phyloP scores from a whole-genome alignment of 2,888 invertebrate species.

The Plebejus melissa region DNA sequence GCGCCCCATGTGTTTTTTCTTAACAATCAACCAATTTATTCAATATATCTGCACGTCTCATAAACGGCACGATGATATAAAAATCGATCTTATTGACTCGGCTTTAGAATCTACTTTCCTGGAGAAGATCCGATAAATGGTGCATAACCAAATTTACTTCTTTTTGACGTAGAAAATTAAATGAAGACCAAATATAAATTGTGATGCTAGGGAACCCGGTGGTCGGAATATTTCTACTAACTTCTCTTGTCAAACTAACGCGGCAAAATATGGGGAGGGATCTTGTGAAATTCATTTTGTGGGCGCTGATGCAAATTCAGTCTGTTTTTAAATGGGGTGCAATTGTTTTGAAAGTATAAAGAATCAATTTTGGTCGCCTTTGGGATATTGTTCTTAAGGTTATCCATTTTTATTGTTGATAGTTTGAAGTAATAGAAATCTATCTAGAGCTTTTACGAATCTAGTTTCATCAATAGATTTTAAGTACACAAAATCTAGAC shows the following conservation, averaged over 20 bases:
- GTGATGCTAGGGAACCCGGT: constrained; percentile 58
- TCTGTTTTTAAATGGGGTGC: constrained; percentile 34
- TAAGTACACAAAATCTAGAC: not conserved
- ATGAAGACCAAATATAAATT: constrained; percentile 64
- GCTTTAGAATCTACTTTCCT: not conserved
- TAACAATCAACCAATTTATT: constrained; percentile 60
- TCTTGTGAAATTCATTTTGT: constrained; percentile 41
- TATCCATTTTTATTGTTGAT: not conserved
- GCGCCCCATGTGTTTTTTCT: constrained; percentile 75
- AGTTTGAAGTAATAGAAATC: not conserved
- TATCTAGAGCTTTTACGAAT: not conserved
- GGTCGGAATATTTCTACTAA: constrained; percentile 64
- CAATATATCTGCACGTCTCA: constrained; percentile 33
- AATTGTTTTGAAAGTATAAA: constrained; percentile 28
- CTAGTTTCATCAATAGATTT: not conserved
- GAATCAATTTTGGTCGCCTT: not conserved
- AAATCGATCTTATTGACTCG: not conserved
- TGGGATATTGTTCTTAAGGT: not conserved
- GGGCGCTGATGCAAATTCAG: constrained; percentile 37
- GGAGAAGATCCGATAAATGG: not conserved
- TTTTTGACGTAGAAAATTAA: constrained; percentile 57
- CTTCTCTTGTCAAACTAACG: constrained; percentile 60
- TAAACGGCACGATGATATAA: not conserved
- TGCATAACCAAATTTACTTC: constrained; percentile 38
- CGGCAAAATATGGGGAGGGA: constrained; percentile 57